A percentile compares a stretch with the other conserved stretches of the same genome.
Conservation (phyloP, 2,113 vertebrate genomes). For the Phalacrocorax pelagicus region DNA sequence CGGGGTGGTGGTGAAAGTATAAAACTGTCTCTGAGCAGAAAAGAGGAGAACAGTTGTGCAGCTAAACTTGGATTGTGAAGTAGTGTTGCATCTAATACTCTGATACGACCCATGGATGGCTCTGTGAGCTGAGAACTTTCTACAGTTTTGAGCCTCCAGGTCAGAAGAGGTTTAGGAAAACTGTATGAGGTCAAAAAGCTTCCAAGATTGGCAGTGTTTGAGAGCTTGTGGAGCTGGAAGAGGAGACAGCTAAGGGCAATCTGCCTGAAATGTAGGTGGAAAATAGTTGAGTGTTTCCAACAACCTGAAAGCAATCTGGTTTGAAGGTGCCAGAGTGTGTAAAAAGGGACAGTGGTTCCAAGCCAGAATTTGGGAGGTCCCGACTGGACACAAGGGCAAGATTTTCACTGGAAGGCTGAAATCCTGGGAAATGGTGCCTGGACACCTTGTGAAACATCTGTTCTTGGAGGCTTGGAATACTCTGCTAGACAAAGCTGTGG, state of each 20-base stretch:
- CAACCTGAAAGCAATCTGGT: neutral
- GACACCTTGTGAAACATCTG: neutral
- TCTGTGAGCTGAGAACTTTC: neutral
- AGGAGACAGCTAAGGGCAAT: neutral
- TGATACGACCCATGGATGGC: rapidly evolving
- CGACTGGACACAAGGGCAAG: too few species aligned
- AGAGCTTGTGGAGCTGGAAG: neutral
- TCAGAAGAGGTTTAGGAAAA: neutral
- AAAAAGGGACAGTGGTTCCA: neutral
- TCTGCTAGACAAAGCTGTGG: neutral
- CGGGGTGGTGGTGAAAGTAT: neutral
- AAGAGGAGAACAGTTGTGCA: neutral
- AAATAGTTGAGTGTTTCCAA: neutral
- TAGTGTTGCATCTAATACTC: neutral
- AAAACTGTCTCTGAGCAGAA: neutral
- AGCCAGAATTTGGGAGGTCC: neutral
- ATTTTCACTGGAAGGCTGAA: neutral
- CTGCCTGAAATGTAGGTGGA: neutral
- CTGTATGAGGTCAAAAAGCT: neutral
- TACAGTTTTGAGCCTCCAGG: neutral
- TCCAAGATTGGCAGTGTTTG: neutral
- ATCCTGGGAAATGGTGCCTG: neutral
- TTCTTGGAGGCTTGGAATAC: neutral
- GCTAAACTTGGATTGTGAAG: neutral
- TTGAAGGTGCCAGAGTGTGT: neutral